Conservation (phyloP, 2,113 vertebrate species). For the Grammomys surdaster region DNA sequence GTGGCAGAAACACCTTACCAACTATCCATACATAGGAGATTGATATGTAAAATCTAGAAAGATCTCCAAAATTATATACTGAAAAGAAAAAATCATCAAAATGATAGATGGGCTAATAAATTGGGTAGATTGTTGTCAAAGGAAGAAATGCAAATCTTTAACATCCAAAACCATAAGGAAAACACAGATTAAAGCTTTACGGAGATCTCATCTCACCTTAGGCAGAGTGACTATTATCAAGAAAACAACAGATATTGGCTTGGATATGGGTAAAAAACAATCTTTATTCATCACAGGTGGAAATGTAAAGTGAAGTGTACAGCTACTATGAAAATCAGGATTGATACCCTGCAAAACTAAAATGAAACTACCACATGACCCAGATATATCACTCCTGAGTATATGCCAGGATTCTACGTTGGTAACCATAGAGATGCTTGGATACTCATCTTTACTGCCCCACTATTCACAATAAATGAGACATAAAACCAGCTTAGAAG, state of each 20-base stretch:
- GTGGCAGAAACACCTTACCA: background rate
- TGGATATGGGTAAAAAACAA: background rate
- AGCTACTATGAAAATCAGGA: background rate
- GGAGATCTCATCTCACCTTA: background rate
- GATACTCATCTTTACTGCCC: too few relatives aligned
- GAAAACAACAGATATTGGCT: background rate
- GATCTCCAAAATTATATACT: background rate
- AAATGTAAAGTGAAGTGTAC: background rate
- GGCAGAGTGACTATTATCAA: background rate
- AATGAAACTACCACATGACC: background rate
- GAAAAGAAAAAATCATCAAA: background rate
- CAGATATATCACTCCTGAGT: background rate
- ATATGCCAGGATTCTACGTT: too few relatives aligned
- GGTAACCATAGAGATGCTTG: background rate
- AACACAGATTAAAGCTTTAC: background rate
- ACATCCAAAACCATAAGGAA: background rate
- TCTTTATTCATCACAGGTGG: background rate
- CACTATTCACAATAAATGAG: background rate
- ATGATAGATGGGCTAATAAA: background rate
- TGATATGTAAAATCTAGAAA: background rate
- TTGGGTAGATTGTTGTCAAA: background rate
- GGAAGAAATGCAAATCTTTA: background rate
- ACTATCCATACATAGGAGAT: background rate
- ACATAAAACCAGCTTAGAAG: background rate
- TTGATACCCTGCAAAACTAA: background rate